Percentiles rank a stretch among this genome's conserved stretches.
Evolutionary conservation across 1,140 invertebrate genomes (phyloP).

Genomic region (Drosophila asahinai): DNA sequence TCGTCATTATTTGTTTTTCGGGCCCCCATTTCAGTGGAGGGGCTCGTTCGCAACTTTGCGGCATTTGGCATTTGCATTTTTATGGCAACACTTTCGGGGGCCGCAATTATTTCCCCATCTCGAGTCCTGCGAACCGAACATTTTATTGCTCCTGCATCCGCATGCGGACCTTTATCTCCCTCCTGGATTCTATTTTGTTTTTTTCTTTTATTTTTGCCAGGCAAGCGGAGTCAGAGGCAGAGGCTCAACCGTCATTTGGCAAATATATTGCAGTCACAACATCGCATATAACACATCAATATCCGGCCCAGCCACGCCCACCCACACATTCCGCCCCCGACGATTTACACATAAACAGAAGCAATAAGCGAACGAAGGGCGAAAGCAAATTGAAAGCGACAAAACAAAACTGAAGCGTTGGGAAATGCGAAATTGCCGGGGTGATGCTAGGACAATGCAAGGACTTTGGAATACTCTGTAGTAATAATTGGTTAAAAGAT

Average conservation of each 20-base stretch:
- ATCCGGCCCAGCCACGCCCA: slow-evolving; percentile 34
- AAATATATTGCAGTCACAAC: slow-evolving; percentile 61
- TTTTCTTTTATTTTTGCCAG: background rate
- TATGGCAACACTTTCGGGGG: slow-evolving; percentile 61
- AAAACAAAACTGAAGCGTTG: slow-evolving; percentile 61
- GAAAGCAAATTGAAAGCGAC: slow-evolving; percentile 73
- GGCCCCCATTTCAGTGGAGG: slow-evolving; percentile 26
- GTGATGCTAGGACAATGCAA: background rate
- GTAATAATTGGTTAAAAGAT: background rate
- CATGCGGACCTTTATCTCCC: slow-evolving; percentile 43
- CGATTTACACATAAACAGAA: slow-evolving; percentile 37
- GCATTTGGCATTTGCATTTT: slow-evolving; percentile 75
- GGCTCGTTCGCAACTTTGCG: slow-evolving; percentile 42
- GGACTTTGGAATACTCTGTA: background rate
- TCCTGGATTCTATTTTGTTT: background rate
- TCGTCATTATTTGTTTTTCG: slow-evolving; percentile 42
- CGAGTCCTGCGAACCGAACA: slow-evolving; percentile 47
- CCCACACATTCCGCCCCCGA: slow-evolving; percentile 15
- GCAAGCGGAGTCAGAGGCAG: slow-evolving; percentile 29
- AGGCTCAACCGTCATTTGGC: slow-evolving; percentile 53
- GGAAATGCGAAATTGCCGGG: slow-evolving; percentile 7
- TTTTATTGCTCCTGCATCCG: slow-evolving; percentile 69
- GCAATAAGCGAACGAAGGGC: slow-evolving; percentile 44
- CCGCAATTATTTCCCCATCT: slow-evolving; percentile 77
- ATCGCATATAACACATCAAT: slow-evolving; percentile 59